Base-by-base conservation (phyloP, 2,888 invertebrate genomes). In the Lasioglossum vierecki region DNA sequence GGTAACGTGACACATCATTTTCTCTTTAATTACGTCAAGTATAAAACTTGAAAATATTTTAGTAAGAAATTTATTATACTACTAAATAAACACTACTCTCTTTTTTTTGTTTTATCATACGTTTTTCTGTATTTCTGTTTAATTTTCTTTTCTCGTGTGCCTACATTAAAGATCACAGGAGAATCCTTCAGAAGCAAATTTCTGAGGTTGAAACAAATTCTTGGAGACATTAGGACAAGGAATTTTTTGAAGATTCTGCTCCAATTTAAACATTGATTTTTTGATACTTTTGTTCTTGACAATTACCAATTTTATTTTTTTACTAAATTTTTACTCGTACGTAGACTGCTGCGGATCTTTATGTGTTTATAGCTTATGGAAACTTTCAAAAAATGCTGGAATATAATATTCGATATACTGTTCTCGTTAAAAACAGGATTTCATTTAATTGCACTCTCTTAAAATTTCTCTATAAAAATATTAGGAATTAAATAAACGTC, bases 51-150 rank as follows among this genome's bases (percentile, higher is more conserved):
- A 22, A 26, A 22, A 49, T 30, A n/a, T 73, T 78, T 78, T 70
- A 79, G 41, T 74, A 74, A 41, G 26, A 60, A 72, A 57, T 75
- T 35, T 15, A 13, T 26, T 22, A 8, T 41, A 6, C 44, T 44
- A 72, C 44, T 53, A 77, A 85, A 73, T 22, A 73, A 75, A 88
- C 89, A 89, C 88, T 92, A 91, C 92, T 92, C 92, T 91, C 89
- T 89, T 86, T 89, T 70, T 70, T 83, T 84, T 76, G 71, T 83
- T 74, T 35, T 68, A 72, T 68, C 68, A 13, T 44, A 44, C 44
- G 11, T 3, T 4, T 13, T 44, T 44, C 44, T n/a, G 2, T n/a
- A 53, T 53, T 68, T 68, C 35, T 9, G 39, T 35, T 9, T 35
- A 6, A 18, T 66, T 35, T 4, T 70, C 70, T 22, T 46, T 77